These are phyloP conservation scores for Hypena proboscidalis DNA, from an alignment of 2,888 invertebrate species.

Conservation along the genomic window DNA sequence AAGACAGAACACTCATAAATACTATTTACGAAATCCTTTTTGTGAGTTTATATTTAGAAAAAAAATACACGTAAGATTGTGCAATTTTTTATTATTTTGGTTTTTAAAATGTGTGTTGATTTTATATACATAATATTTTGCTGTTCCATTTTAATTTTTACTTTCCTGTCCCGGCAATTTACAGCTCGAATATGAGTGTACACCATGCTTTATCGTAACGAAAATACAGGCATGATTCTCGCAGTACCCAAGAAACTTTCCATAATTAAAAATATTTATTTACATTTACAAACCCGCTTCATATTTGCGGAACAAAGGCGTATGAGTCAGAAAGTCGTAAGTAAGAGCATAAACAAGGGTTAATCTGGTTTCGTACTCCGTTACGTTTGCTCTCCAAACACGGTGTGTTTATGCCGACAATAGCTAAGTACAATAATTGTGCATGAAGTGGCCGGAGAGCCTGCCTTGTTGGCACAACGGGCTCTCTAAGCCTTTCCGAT, in stretches of 20 bases:
- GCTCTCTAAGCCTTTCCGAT: constrained; percentile 75
- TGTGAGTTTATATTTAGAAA: too few relatives aligned
- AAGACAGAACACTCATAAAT: too few relatives aligned
- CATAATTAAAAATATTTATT: constrained; percentile 5
- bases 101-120: too few relatives aligned
- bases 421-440: constrained; percentile 82
- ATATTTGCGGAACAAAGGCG: constrained; percentile 14
- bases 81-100: too few relatives aligned
- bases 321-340: constrained; percentile 44
- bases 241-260: not conserved
- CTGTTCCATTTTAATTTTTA: too few relatives aligned
- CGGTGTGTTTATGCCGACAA: constrained; percentile 75
- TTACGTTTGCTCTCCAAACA: constrained; percentile 78
- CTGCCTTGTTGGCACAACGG: constrained; percentile 72
- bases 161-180: too few relatives aligned
- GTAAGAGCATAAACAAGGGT: constrained; percentile 69
- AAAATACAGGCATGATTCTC: constrained; percentile 2
- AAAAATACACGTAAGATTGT: too few relatives aligned
- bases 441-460: constrained; percentile 68
- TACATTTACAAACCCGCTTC: not conserved
- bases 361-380: constrained; percentile 77
- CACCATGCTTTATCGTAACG: not conserved
- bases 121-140: too few relatives aligned
- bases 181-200: too few relatives aligned
- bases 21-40: too few relatives aligned